A percentile compares a stretch with the other conserved stretches of the same genome.
Conservation (phyloP, 2,888 invertebrate genomes). For the Polydesmus complanatus region DNA sequence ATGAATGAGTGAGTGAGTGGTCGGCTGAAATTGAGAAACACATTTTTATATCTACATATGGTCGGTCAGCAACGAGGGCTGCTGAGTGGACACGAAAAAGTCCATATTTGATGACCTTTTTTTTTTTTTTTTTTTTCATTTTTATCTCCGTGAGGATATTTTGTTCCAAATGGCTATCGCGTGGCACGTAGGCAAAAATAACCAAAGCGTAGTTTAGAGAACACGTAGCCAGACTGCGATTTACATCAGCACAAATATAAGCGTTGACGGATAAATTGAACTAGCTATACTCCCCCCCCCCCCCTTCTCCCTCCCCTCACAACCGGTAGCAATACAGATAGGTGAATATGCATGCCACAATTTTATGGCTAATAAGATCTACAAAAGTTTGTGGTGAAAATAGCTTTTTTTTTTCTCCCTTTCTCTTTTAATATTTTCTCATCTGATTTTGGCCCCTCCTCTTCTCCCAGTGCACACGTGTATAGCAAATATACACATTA, state of each 20-base stretch:
- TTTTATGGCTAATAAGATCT: slow-evolving; percentile 13
- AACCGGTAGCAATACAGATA: too few relatives aligned
- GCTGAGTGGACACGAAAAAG: neutral
- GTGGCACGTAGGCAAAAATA: neutral
- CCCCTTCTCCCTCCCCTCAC: too few relatives aligned
- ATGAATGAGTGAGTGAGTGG: too few relatives aligned
- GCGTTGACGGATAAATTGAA: too few relatives aligned
- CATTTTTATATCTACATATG: neutral
- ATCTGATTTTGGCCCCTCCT: neutral
- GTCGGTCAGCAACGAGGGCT: neutral
- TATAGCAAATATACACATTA: neutral
- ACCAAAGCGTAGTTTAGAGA: neutral
- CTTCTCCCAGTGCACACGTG: neutral
- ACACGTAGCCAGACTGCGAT: neutral
- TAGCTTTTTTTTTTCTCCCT: neutral
- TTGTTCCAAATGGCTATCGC: too few relatives aligned
- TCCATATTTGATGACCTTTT: neutral
- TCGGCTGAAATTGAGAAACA: neutral
- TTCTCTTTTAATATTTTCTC: neutral
- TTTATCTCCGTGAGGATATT: too few relatives aligned
- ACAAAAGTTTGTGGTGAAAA: neutral
- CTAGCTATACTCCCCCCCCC: too few relatives aligned
- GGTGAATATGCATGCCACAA: slow-evolving; percentile 11
- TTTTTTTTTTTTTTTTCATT: too few relatives aligned
- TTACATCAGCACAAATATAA: too few relatives aligned